Base-by-base conservation (phyloP, 2,797 vertebrate species). In the Cirrhinus mrigala region DNA sequence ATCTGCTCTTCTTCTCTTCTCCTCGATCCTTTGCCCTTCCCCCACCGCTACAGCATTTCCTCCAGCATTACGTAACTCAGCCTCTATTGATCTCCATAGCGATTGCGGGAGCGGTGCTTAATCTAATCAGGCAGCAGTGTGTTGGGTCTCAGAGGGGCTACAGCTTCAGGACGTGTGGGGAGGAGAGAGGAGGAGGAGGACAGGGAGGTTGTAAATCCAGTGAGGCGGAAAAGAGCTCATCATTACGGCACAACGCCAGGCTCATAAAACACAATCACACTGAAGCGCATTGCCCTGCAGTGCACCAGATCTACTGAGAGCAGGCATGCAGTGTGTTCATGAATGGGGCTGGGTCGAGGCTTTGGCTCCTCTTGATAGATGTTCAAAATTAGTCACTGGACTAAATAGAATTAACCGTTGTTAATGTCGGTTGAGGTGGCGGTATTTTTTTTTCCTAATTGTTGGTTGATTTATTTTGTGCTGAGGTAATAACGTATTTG, bases 151-250 rank as follows among this genome's bases (percentile, higher is more conserved):
- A 14, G 52, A 66, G 74, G 83, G 80, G 81, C 75, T 74, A 14
- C 66, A 50, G 85, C 85, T 22, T 48, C 68, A 52, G 82, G 83
- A 50, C 22, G 3, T 76, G 77, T 12, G 50, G 66, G 37, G 29
- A 83, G 58, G 54, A 74, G 64, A 48, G 77, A 58, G 24, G 33
- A 58, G 24, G 33, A 58, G 68, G 68, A 48, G 73, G 73, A 52
- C 29, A 44, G 76, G 24, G 40, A 79, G 75, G 69, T 50, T 62
- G 33, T 89, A 86, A 83, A 86, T 86, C 78, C 81, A 90, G 79
- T 24, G 52, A 76, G 37, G 83, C 79, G 75, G 87, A 87, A 87
- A 88, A 88, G 74, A 86, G 81, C 81, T 82, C 86, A 86, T 90
- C 74, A 82, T 87, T 86, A 84, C 84, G 82, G 74, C 83, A 20